A percentile compares a stretch with the other conserved stretches of the same genome.
Conservation (phyloP, 2,888 invertebrate genomes). For the Siphlonurus alternatus region DNA sequence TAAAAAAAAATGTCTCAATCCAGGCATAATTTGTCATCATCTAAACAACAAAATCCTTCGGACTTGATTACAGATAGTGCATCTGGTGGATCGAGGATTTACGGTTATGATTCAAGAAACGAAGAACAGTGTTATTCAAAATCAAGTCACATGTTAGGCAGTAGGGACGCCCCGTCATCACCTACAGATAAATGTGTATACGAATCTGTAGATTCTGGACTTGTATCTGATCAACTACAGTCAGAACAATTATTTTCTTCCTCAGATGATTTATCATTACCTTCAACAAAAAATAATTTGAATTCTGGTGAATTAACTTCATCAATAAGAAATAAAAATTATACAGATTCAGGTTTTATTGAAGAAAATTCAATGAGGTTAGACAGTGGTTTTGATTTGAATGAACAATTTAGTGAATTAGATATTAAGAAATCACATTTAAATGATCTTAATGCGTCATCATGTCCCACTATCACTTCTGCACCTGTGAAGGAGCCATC, state of each 20-base stretch:
- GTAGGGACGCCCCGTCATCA: background rate
- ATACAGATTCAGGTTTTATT: background rate
- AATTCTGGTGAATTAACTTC: background rate
- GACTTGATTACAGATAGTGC: conserved; percentile 10
- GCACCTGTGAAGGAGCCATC: conserved; percentile 2
- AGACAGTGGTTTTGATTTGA: conserved; percentile 25
- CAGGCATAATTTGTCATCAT: background rate
- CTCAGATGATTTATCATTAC: background rate
- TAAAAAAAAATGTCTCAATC: background rate
- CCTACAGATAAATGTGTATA: background rate
- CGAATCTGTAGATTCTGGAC: background rate
- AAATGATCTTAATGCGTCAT: conserved; percentile 14
- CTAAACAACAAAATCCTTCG: background rate
- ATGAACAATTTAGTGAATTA: conserved; percentile 43
- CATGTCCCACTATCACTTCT: conserved; percentile 6
- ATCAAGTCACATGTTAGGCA: background rate
- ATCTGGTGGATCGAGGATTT: conserved; percentile 14
- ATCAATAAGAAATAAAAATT: background rate
- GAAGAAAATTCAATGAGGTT: background rate
- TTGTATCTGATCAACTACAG: background rate
- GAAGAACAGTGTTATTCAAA: background rate
- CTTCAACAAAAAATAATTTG: background rate
- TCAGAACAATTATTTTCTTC: background rate
- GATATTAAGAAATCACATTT: conserved; percentile 22
- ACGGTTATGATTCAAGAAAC: background rate